Evolutionary conservation across 2,888 invertebrate genomes (phyloP).

Genomic region (Antheraea assamensis): DNA sequence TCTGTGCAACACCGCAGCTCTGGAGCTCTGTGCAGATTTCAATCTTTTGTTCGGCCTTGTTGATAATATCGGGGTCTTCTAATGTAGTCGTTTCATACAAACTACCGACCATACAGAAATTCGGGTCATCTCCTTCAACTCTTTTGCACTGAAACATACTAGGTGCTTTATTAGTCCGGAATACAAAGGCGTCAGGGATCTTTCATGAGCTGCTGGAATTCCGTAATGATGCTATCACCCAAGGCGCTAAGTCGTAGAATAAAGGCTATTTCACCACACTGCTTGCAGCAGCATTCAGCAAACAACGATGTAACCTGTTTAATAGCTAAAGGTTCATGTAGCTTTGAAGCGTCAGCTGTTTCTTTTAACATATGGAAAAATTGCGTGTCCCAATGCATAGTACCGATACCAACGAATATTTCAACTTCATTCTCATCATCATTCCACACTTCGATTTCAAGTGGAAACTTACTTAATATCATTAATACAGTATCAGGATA

Average conservation of each 20-base stretch:
- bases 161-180: constrained; percentile 71
- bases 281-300: constrained; percentile 63
- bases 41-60: constrained; percentile 55
- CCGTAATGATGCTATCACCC: constrained; percentile 73
- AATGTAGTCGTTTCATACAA: constrained; percentile 71
- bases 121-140: constrained; percentile 68
- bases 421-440: constrained; percentile 64
- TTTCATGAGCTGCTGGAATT: constrained; percentile 68
- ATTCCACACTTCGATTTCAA: constrained; percentile 76
- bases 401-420: constrained; percentile 69
- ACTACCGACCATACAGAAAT: constrained; percentile 72
- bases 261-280: constrained; percentile 69
- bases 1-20: constrained; percentile 54
- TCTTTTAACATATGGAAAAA: constrained; percentile 77
- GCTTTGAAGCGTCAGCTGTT: constrained; percentile 55
- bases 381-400: constrained; percentile 71
- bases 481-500: constrained; percentile 71
- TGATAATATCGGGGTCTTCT: constrained; percentile 64
- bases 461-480: constrained; percentile 70
- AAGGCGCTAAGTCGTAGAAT: constrained; percentile 76
- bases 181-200: constrained; percentile 69
- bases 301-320: constrained; percentile 55
- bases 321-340: constrained; percentile 59
- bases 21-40: constrained; percentile 71
- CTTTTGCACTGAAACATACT: constrained; percentile 71